Base-by-base conservation (phyloP, 2,113 vertebrate genomes). In the Pelecanus crispus region DNA sequence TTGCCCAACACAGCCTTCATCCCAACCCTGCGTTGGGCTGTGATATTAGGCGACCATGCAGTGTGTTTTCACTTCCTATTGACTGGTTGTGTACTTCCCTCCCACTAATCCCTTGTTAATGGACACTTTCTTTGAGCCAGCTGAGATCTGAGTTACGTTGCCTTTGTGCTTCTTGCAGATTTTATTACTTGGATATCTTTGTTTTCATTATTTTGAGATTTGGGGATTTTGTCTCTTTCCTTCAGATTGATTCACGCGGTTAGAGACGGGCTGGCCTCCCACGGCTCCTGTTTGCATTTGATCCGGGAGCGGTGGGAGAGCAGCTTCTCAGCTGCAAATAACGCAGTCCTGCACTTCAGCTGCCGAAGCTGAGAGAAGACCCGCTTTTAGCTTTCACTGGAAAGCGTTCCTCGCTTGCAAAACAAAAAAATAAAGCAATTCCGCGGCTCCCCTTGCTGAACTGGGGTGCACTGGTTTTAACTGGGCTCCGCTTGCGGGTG, bases 141-240 rank as follows among this genome's bases (percentile, higher is more conserved):
- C 97, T 97, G 98, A 97, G 97, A 98, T 97, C 63, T 34, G 95
- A 97, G 97, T 96, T 97, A 70, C 22, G 92, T 97, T 95, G 95
- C 92, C 97, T 97, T 96, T 96, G 95, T 97, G 95, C 96, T 96
- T 90, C 97, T 97, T 50, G n/a, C 94, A 92, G 98, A 97, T 97
- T 98, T 98, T 97, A 97, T 98, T 97, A 89, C 97, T 98, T 90
- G 97, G 92, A 97, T 98, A 96, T 95, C 97, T 98, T 98, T 98
- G 97, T 98, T 98, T 98, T 97, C 97, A 96, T 98, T 98, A 97
- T 98, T 98, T 98, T 66, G 96, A 98, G 98, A 98, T 98, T 97
- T 97, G 83, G 94, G 97, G 98, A 97, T 98, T 98, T 97, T 95
- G 90, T 97, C 95, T 97, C 96, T 97, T 98, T 94, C 95, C 95